Evolutionary conservation across 2,888 invertebrate genomes (phyloP).

Genomic region (Mellilla xanthometata): DNA sequence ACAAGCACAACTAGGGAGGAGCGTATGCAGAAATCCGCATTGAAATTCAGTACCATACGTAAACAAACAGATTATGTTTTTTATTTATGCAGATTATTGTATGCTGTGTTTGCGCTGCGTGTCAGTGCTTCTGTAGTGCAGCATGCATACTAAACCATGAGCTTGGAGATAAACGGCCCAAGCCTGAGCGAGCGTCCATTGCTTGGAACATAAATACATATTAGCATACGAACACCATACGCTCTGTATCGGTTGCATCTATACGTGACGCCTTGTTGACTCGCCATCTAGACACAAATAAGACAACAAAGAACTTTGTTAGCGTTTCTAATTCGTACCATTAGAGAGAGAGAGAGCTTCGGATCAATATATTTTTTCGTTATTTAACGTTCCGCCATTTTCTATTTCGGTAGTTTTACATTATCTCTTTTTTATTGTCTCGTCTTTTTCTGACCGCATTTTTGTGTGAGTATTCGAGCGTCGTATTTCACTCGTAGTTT

Average conservation of each 20-base stretch:
- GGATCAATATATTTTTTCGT: constrained; percentile 1
- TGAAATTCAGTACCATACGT: constrained; percentile 30
- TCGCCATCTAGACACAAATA: constrained; percentile 12
- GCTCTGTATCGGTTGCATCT: constrained; percentile 12
- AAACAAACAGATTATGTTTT: constrained; percentile 38
- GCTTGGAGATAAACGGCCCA: constrained; percentile 33
- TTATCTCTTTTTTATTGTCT: neutral
- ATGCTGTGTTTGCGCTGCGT: constrained; percentile 25
- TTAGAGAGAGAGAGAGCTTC: constrained; percentile 8
- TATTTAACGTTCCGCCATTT: constrained; percentile 1
- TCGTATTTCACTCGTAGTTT: neutral
- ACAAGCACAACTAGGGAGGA: constrained; percentile 14
- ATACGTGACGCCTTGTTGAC: constrained; percentile 17
- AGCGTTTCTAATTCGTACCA: constrained; percentile 15
- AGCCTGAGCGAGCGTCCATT: constrained; percentile 23
- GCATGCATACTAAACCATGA: constrained; percentile 26
- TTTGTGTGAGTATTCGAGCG: neutral
- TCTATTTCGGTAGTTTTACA: neutral
- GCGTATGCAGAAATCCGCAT: constrained; percentile 24
- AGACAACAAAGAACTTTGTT: constrained; percentile 19
- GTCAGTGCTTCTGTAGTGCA: constrained; percentile 21
- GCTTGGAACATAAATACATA: constrained; percentile 26
- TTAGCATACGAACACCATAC: constrained; percentile 24
- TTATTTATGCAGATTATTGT: constrained; percentile 37
- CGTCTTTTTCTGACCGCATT: no score